Percentiles rank a stretch among this genome's conserved stretches.
Evolutionary conservation across 2,888 invertebrate genomes (phyloP).

Genomic region (Sabatieria punctata): DNA sequence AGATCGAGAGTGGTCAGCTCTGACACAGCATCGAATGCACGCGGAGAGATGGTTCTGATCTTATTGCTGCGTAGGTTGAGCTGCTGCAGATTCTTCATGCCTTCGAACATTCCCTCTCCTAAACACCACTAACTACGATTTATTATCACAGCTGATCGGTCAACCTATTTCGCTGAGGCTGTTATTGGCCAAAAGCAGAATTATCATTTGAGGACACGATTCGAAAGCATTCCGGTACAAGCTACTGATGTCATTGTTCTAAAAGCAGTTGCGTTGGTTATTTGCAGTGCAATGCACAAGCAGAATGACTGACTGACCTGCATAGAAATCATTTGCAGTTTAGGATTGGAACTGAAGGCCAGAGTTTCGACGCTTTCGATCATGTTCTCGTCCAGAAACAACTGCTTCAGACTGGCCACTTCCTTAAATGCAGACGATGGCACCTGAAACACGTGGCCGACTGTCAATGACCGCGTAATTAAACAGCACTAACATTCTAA

Average conservation of each 20-base stretch:
- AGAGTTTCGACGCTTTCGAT: slow-evolving; percentile 55
- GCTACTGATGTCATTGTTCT: slow-evolving; percentile 5
- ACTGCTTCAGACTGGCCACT: slow-evolving; percentile 51
- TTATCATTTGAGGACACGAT: slow-evolving; percentile 45
- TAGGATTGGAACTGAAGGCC: slow-evolving; percentile 63
- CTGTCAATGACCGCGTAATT: too few relatives aligned
- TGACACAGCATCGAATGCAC: slow-evolving; percentile 62
- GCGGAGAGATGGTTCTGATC: slow-evolving; percentile 52
- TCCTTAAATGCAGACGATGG: slow-evolving; percentile 54
- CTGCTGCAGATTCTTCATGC: slow-evolving; percentile 52
- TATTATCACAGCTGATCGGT: too few relatives aligned
- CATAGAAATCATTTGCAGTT: slow-evolving; percentile 47
- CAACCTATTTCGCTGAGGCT: slow-evolving; percentile 49
- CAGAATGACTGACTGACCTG: slow-evolving; percentile 25
- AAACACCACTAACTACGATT: too few relatives aligned
- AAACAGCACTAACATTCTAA: too few relatives aligned
- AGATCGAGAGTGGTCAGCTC: too few relatives aligned
- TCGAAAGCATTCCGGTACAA: slow-evolving; percentile 28
- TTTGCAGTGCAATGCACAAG: neutral
- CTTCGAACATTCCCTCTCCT: too few relatives aligned
- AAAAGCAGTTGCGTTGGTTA: neutral
- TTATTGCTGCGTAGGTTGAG: slow-evolving; percentile 42
- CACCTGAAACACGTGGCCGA: slow-evolving; percentile 11
- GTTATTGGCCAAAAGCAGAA: slow-evolving; percentile 59
- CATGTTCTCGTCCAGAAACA: slow-evolving; percentile 42